Conservation (phyloP, 2,113 vertebrate species). For the Pogonocichla stellata region DNA sequence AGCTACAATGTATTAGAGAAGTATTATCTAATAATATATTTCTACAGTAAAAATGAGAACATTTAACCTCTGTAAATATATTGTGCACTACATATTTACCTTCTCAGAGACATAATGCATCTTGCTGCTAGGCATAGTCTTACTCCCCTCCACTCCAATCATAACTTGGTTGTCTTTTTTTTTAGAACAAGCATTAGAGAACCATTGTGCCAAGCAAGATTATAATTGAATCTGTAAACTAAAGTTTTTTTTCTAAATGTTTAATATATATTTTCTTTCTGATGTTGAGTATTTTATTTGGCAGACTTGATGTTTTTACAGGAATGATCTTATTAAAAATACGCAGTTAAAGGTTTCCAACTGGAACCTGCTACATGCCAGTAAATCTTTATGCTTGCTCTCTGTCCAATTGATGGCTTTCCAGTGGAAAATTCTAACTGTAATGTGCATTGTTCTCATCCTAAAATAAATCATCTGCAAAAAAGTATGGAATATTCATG, state of each 20-base stretch:
- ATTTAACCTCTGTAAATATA: neutral
- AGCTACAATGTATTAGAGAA: neutral
- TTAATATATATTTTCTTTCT: neutral
- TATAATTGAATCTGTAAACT: neutral
- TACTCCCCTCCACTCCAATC: neutral
- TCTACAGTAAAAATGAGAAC: neutral
- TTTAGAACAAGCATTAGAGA: neutral
- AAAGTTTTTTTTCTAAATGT: neutral
- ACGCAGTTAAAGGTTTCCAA: neutral
- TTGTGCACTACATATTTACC: neutral
- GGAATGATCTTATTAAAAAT: neutral
- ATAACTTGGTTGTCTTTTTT: neutral
- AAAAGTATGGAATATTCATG: neutral
- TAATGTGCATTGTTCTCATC: neutral
- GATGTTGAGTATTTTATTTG: neutral
- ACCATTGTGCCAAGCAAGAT: neutral
- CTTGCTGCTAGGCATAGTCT: neutral
- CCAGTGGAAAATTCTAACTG: neutral
- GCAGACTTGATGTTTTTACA: neutral
- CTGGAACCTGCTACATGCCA: neutral
- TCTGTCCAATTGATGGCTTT: neutral
- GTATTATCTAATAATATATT: neutral
- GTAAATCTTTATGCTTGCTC: neutral
- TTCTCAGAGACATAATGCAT: neutral
- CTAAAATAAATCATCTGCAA: neutral